phyloP scores from a whole-genome alignment of 1,140 invertebrate genomes.

The Myzus persicae region DNA sequence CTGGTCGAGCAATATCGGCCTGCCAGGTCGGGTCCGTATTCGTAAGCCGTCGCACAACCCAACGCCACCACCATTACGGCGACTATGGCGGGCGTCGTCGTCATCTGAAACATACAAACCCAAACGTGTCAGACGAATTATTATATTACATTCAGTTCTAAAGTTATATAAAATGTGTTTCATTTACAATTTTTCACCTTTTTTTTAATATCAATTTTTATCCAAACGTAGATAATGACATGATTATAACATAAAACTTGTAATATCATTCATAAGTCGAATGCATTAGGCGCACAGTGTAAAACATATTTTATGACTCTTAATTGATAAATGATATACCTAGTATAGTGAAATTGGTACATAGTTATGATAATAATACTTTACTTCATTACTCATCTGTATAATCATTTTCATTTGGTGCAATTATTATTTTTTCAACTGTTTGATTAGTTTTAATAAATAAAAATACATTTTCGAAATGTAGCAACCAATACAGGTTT shows the following conservation, averaged over 20 bases:
- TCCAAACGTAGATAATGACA: background rate
- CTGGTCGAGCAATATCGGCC: conserved; percentile 64
- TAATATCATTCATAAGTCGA: background rate
- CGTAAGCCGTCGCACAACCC: background rate
- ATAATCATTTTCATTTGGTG: background rate
- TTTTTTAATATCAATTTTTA: too few relatives aligned
- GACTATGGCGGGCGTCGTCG: background rate
- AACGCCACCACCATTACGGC: background rate
- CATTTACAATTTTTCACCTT: too few relatives aligned
- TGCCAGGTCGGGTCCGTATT: conserved; percentile 44
- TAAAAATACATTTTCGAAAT: background rate
- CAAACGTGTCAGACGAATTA: too few relatives aligned
- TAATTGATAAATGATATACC: background rate
- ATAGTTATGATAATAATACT: background rate
- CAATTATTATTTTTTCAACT: background rate
- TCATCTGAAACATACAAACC: conserved; percentile 6
- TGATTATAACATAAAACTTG: background rate
- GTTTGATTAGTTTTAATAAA: too few relatives aligned
- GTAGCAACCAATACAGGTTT: background rate
- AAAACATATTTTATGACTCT: background rate
- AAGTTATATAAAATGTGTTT: too few relatives aligned
- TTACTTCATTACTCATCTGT: background rate
- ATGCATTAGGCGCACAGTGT: background rate
- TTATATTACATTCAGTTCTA: too few relatives aligned
- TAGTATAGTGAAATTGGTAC: background rate